Evolutionary conservation across 2,113 vertebrate species (phyloP).

Genomic region (Erythrocercus mccallii): DNA sequence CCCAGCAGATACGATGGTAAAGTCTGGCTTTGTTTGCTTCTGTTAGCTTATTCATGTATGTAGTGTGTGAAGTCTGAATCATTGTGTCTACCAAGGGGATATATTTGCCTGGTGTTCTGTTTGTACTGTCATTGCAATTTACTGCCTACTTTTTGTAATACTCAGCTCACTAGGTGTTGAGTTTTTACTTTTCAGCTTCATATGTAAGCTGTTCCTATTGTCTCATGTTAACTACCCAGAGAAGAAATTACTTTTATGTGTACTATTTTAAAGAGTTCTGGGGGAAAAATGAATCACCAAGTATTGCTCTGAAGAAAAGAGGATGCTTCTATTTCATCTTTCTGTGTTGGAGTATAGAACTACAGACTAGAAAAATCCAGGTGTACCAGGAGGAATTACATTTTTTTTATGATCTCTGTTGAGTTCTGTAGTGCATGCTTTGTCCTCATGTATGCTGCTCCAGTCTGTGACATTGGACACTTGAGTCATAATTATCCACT

Average conservation of each 20-base stretch:
- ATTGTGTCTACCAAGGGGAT: background rate
- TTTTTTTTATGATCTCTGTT: background rate
- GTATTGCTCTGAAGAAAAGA: background rate
- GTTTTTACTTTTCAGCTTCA: background rate
- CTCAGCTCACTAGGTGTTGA: background rate
- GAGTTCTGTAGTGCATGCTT: background rate
- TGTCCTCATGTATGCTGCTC: background rate
- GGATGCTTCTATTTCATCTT: background rate
- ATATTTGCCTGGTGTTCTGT: background rate
- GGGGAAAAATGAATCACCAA: background rate
- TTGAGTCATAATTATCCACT: background rate
- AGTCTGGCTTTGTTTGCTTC: background rate
- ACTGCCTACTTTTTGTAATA: background rate
- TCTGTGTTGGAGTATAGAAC: background rate
- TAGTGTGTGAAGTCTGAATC: background rate
- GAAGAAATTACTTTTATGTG: background rate
- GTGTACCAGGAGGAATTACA: background rate
- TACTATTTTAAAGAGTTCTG: background rate
- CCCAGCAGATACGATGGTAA: constrained; percentile 80
- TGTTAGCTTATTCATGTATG: rapidly evolving
- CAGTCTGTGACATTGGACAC: background rate
- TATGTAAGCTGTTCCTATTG: background rate
- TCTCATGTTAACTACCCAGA: background rate
- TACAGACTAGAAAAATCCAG: background rate
- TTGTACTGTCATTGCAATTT: background rate